phyloP scores from a whole-genome alignment of 2,888 invertebrate species.

The Lucinisca nassula region DNA sequence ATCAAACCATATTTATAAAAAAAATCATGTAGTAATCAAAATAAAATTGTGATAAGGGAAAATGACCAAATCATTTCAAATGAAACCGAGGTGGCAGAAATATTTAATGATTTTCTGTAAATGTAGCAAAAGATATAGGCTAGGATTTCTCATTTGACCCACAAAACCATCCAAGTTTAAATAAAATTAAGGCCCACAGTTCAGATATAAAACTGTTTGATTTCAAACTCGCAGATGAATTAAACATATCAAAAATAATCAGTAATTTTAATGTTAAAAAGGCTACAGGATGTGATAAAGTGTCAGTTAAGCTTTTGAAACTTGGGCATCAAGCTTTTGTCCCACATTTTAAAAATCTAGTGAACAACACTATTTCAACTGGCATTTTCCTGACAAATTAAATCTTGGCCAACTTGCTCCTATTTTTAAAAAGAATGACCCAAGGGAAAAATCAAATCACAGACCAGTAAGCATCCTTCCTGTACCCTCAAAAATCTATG shows the following conservation, averaged over 20 bases:
- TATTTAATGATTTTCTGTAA: slow-evolving; percentile 9
- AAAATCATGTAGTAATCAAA: not conserved
- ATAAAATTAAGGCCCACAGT: not conserved
- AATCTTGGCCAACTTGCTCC: no score
- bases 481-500: no score
- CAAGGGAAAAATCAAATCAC: no score
- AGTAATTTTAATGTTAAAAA: slow-evolving; percentile 17
- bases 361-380: no score
- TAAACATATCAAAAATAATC: slow-evolving; percentile 12
- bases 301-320: not conserved
- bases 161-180: slow-evolving; percentile 27
- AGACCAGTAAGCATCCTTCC: no score
- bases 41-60: slow-evolving; percentile 25
- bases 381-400: no score
- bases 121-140: slow-evolving; percentile 22
- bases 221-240: not conserved
- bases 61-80: not conserved
- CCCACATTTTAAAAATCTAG: no score
- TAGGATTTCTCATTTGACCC: slow-evolving; percentile 3
- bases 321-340: no score
- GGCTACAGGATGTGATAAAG: slow-evolving; percentile 3
- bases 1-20: slow-evolving; percentile 47
- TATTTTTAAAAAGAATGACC: no score
- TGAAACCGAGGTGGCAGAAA: not conserved
- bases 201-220: not conserved